phyloP scores from a whole-genome alignment of 2,113 vertebrate genomes.

The Synchiropus splendidus region DNA sequence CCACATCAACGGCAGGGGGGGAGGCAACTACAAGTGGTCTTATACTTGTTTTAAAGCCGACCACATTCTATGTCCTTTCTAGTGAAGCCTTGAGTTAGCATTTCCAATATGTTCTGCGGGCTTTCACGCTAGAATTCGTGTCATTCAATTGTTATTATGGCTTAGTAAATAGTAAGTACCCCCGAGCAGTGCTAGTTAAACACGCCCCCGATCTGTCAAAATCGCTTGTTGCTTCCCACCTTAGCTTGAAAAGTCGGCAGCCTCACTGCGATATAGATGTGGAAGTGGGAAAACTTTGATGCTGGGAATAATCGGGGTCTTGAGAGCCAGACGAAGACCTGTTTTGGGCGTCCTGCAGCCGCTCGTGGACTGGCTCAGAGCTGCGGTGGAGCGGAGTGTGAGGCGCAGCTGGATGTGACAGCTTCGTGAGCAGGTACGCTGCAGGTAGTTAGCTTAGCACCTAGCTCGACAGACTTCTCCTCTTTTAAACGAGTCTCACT shows the following conservation, averaged over 20 bases:
- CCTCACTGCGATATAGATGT: constrained; percentile 9
- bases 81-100: too few relatives aligned
- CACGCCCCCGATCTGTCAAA: constrained; percentile 66
- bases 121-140: too few relatives aligned
- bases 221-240: constrained; percentile 66
- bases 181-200: constrained; percentile 16
- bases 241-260: constrained; percentile 65
- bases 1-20: constrained; percentile 39
- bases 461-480: constrained; percentile 10
- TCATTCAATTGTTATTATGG: not conserved
- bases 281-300: constrained; percentile 24
- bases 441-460: constrained; percentile 47
- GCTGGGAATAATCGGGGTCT: not conserved
- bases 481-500: too few relatives aligned
- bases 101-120: too few relatives aligned
- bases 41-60: too few relatives aligned
- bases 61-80: too few relatives aligned
- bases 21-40: too few relatives aligned
- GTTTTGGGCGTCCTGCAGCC: constrained; percentile 4
- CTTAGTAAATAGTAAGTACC: not conserved
- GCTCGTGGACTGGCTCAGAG: constrained; percentile 8
- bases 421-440: constrained; percentile 59
- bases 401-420: constrained; percentile 60
- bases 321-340: not conserved
- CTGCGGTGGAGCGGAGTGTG: constrained; percentile 5